Conservation (phyloP, 2,113 vertebrate genomes). For the Dascyllus trimaculatus region DNA sequence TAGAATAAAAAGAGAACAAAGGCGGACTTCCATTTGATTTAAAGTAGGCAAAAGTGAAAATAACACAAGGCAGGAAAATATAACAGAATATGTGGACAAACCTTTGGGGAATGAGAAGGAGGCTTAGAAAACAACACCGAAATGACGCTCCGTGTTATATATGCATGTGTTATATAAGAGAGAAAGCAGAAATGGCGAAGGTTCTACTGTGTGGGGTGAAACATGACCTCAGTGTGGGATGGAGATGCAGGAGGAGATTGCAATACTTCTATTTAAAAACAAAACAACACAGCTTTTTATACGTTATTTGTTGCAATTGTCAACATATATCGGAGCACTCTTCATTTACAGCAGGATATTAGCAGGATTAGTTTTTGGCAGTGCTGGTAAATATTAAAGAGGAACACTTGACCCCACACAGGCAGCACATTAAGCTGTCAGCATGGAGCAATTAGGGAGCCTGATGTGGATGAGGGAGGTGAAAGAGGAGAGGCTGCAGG, state of each 20-base stretch:
- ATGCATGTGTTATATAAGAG: constrained; percentile 45
- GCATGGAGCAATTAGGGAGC: constrained; percentile 29
- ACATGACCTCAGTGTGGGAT: constrained; percentile 50
- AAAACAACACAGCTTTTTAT: background rate
- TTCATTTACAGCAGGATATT: background rate
- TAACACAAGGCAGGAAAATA: background rate
- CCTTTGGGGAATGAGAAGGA: background rate
- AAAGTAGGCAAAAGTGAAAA: background rate
- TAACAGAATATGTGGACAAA: background rate
- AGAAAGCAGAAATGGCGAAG: constrained; percentile 28
- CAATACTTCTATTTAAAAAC: constrained; percentile 11
- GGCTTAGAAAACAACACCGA: constrained; percentile 7
- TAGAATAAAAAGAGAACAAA: no score
- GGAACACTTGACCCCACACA: constrained; percentile 19
- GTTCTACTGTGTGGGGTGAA: constrained; percentile 39
- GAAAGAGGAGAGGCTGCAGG: constrained; percentile 38
- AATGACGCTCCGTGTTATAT: background rate
- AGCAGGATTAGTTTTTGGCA: constrained; percentile 3
- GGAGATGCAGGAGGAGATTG: constrained; percentile 15
- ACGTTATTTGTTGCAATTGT: background rate
- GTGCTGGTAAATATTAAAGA: background rate
- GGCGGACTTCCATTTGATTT: background rate
- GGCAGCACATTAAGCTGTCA: constrained; percentile 28
- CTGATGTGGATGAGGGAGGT: background rate
- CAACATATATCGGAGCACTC: background rate